Evolutionary conservation across 2,113 vertebrate species (phyloP), one percentile per base, ranked within the genome.

Genomic region (Hydropotes inermis): DNA sequence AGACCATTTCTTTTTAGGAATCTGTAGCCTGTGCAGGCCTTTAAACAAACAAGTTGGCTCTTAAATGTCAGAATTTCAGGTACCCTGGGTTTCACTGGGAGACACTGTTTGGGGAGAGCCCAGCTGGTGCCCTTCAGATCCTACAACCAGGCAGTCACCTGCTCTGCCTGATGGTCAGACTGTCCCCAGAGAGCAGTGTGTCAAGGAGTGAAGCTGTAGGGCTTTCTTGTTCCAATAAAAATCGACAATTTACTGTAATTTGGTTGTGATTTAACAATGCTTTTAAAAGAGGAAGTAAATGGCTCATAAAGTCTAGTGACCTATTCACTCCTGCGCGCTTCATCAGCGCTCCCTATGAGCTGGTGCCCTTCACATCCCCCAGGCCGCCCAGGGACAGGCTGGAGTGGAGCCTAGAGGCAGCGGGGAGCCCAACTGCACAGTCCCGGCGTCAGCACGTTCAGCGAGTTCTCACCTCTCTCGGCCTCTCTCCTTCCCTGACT

Each of bases 231-330:
- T 82, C 50, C 57, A 89, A 97, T 94, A 97, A 98, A 98, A 96
- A 97, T 98, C 0, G 55, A 96, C 88, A 94, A 95, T 96, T 97
- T 97, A 97, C 94, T 94, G 52, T 94, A 96, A 97, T 97, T 96
- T 97, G 70, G 95, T 82, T 97, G 93, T 94, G 95, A 98, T 98
- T 98, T 97, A 98, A 97, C 97, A 94, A 96, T 67, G 95, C 95
- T 97, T 98, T 97, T 93, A 94, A 97, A 98, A 90, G 92, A 94
- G 88, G 94, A 97, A 96, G 96, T 87, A 97, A 98, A 97, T 93
- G 95, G 95, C 92, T 97, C 94, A 96, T 97, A 97, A 98, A 97
- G 93, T 43, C 87, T 88, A 85, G 57, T 83, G 91, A 98, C 97
- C 96, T 96, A 93, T 91, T 96, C 82, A 76, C 85, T 85, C 60